These are phyloP conservation scores for Spisula subtruncata DNA, from an alignment of 2,888 invertebrate species.

Conservation along the genomic window DNA sequence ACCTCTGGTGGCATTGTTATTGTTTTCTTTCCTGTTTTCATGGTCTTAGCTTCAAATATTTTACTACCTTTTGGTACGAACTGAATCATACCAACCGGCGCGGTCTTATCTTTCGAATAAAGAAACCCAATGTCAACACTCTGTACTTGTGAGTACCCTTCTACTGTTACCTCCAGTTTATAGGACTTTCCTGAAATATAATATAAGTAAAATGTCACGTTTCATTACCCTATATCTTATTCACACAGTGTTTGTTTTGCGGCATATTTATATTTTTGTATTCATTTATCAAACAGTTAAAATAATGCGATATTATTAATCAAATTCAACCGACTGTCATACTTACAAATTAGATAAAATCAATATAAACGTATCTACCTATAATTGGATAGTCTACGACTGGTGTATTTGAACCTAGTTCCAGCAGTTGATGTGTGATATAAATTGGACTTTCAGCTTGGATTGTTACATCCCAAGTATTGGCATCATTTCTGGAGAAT, in stretches of 20 bases:
- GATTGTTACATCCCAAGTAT: conserved; percentile 28
- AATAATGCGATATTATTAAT: too few species aligned
- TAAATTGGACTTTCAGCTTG: conserved; percentile 31
- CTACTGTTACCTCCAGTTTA: conserved; percentile 17
- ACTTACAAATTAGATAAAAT: too few species aligned
- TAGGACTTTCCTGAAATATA: conserved; percentile 15
- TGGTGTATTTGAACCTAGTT: not conserved
- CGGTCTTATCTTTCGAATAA: not conserved
- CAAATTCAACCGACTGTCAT: too few species aligned
- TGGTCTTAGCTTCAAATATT: not conserved
- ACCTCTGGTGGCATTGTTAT: conserved; percentile 8
- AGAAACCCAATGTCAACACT: conserved; percentile 7
- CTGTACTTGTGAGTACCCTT: not conserved
- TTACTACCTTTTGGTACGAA: not conserved
- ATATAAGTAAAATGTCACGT: not conserved
- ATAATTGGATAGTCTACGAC: not conserved
- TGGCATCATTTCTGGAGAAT: conserved; percentile 18
- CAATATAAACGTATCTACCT: not conserved
- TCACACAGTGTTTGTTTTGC: too few species aligned
- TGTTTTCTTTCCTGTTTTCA: too few species aligned
- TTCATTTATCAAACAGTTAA: too few species aligned
- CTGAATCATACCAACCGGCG: not conserved
- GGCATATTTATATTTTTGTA: too few species aligned
- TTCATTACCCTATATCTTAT: too few species aligned
- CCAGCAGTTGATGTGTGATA: conserved; percentile 28